Conservation (phyloP, 1,140 invertebrate species). For the Heliothis subflexa region DNA sequence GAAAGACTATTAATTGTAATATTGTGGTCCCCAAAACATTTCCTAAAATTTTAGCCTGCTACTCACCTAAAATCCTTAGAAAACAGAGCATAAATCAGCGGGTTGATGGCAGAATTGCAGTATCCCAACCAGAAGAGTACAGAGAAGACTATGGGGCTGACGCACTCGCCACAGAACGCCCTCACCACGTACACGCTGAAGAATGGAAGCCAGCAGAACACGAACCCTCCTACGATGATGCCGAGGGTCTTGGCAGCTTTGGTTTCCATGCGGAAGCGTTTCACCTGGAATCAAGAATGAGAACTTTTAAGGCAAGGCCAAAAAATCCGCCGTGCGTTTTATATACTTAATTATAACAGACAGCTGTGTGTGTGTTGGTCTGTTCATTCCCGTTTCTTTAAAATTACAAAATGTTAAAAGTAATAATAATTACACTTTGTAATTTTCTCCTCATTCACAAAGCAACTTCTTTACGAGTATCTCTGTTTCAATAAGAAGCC, state of each 20-base stretch:
- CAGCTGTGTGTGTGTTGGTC: no score
- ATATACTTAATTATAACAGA: no score
- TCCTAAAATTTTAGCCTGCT: neutral
- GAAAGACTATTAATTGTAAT: neutral
- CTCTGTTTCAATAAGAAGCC: no score
- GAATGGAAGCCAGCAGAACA: conserved; percentile 97
- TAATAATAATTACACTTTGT: no score
- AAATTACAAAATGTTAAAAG: no score
- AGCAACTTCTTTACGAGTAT: no score
- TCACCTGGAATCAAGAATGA: conserved; percentile 84
- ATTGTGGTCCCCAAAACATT: no score
- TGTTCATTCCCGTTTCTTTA: no score
- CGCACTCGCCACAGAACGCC: conserved; percentile 93
- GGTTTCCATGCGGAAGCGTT: conserved; percentile 95
- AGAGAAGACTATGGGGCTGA: conserved; percentile 93
- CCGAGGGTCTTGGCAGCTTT: conserved; percentile 97
- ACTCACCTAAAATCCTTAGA: conserved; percentile 94
- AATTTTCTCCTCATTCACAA: no score
- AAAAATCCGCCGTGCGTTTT: no score
- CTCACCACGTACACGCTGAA: conserved; percentile 96
- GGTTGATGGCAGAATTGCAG: conserved; percentile 98
- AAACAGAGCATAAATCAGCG: conserved; percentile 96
- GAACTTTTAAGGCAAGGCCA: neutral
- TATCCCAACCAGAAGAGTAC: conserved; percentile 99
- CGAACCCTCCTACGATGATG: conserved; percentile 97